Conservation (phyloP, 2,888 invertebrate species). For the Hipparchia semele region DNA sequence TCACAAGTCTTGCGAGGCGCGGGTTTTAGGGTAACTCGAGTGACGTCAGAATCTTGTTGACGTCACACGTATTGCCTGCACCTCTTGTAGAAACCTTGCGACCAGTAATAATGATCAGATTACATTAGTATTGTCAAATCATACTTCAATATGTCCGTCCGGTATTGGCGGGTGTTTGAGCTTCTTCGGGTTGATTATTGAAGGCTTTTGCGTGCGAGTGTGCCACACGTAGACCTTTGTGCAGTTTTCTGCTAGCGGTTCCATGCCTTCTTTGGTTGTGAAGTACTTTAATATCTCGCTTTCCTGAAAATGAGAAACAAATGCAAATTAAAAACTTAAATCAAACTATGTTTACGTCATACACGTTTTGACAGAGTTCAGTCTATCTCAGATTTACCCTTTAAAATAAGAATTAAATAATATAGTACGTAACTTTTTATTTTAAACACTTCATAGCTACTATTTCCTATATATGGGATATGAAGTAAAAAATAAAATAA, state of each 20-base stretch:
- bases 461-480: no score
- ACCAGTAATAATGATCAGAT: conserved; percentile 9
- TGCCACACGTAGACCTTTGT: conserved; percentile 99
- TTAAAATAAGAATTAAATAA: no score
- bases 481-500: no score
- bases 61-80: not conserved
- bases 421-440: no score
- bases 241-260: conserved; percentile 95
- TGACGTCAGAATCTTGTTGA: no score
- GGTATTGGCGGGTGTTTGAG: conserved; percentile 68
- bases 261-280: conserved; percentile 88
- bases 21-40: no score
- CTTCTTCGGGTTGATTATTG: conserved; percentile 86
- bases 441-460: no score
- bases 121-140: conserved; percentile 44
- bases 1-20: not conserved
- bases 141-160: conserved; percentile 73
- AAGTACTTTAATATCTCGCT: conserved; percentile 91
- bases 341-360: no score
- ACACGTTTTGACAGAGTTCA: no score
- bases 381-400: no score
- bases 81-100: not conserved
- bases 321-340: no score
- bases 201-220: conserved; percentile 96
- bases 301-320: conserved; percentile 77